These are phyloP conservation scores for Ornithoptera priamus DNA, from an alignment of 2,888 invertebrate genomes.

Conservation along the genomic window DNA sequence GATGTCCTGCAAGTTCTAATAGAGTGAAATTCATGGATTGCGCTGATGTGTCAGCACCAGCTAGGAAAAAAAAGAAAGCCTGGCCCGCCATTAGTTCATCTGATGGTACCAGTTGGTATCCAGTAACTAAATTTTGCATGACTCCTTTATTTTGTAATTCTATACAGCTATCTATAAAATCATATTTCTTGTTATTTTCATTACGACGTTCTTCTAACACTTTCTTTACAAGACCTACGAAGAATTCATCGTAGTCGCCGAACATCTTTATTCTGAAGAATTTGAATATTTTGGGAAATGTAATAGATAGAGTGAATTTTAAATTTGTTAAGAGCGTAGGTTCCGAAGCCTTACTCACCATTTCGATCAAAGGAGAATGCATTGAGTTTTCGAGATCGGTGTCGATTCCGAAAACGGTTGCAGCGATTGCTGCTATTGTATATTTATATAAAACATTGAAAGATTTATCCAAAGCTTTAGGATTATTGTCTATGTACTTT, in stretches of 20 bases:
- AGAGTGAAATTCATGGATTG: slow-evolving; percentile 51
- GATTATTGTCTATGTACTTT: slow-evolving; percentile 42
- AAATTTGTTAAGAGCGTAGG: slow-evolving; percentile 41
- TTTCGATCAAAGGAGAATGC: slow-evolving; percentile 58
- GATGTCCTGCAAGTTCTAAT: slow-evolving; percentile 54
- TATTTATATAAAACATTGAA: slow-evolving; percentile 53
- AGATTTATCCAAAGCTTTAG: slow-evolving; percentile 42
- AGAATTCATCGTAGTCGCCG: slow-evolving; percentile 53
- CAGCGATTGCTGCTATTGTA: slow-evolving; percentile 56
- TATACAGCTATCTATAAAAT: slow-evolving; percentile 41
- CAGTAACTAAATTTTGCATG: slow-evolving; percentile 34
- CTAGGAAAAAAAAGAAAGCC: slow-evolving; percentile 68
- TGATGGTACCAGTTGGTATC: slow-evolving; percentile 39
- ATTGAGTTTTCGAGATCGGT: slow-evolving; percentile 52
- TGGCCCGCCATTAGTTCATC: slow-evolving; percentile 60
- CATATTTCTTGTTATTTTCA: slow-evolving; percentile 34
- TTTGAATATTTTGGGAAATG: slow-evolving; percentile 45
- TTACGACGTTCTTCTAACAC: slow-evolving; percentile 47
- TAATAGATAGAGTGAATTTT: slow-evolving; percentile 38
- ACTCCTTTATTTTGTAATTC: slow-evolving; percentile 36
- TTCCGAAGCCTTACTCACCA: slow-evolving; percentile 47
- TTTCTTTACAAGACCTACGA: slow-evolving; percentile 52
- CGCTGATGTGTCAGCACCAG: slow-evolving; percentile 64
- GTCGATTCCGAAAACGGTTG: slow-evolving; percentile 68
- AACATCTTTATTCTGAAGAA: slow-evolving; percentile 49